Base-by-base conservation (phyloP, 2,888 invertebrate genomes). In the Amiota minor region DNA sequence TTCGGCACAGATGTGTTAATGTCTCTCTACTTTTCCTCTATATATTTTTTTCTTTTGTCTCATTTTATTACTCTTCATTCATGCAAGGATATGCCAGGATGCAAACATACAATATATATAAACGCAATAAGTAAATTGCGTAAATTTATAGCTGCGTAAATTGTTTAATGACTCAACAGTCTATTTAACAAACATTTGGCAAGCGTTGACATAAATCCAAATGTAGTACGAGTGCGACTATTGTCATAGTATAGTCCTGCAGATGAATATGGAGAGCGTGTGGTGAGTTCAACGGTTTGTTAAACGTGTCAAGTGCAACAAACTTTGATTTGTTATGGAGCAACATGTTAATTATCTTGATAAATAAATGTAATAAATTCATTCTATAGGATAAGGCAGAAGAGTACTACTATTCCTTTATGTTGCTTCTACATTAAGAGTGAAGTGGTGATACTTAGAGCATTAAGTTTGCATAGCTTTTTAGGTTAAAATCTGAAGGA, bases 61-160 rank as follows among this genome's bases (percentile, higher is more conserved):
- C 45, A 69, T 76, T 69, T 70, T 70, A 70, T 70, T 73, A 73
- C 61, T 46, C 23, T 62, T 35, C 35, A 35, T 46, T 78, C 72
- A 75, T 61, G 75, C 72, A 70, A 75, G 50, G 71, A 74, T 46
- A 69, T 67, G 73, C 4, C 35, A 35, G 35, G 6, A 35, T 35
- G 35, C 35, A 35, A 35, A 35, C 35, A 35, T 35, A n/a, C n/a
- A n/a, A n/a, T n/a, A n/a, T n/a, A n/a, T n/a, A 35, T 35, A 35
- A 35, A 35, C 76, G 79, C 81, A 78, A 81, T 87, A 87, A 87
- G 85, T 85, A 86, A 87, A 87, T 88, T 88, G 86, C 83, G 86
- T 82, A 86, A 83, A 87, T 87, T 87, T 87, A 87, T 86, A 80
- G 80, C 80, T 80, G 81, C 79, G 83, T 83, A 84, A 83, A 83